Evolutionary conservation across 2,113 vertebrate genomes (phyloP).

Genomic region (Protobothrops mucrosquamatus): DNA sequence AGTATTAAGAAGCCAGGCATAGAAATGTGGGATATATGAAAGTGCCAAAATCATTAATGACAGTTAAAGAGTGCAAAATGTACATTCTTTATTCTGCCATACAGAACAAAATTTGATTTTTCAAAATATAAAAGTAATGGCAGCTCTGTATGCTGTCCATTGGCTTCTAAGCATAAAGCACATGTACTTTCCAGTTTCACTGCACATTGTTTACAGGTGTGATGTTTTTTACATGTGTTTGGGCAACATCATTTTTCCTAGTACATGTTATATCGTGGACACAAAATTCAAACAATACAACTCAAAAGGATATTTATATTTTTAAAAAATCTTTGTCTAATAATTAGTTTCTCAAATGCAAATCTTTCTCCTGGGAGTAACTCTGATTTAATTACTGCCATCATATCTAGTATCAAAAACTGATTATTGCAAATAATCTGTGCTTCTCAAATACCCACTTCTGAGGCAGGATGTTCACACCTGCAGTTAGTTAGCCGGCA

Average conservation of each 20-base stretch:
- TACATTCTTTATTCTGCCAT: conserved; percentile 61
- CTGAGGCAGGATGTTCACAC: neutral
- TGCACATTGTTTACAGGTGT: conserved; percentile 63
- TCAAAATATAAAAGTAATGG: conserved; percentile 57
- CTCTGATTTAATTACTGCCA: neutral
- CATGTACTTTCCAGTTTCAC: conserved; percentile 67
- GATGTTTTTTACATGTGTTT: conserved; percentile 54
- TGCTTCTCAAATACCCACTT: neutral
- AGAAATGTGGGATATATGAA: conserved; percentile 17
- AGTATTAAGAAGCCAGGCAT: neutral
- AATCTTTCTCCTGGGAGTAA: conserved; percentile 34
- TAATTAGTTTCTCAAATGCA: conserved; percentile 29
- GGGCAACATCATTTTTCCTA: conserved; percentile 47
- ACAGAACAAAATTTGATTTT: conserved; percentile 60
- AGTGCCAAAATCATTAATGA: conserved; percentile 53
- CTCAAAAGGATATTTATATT: conserved; percentile 41
- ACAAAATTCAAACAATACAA: conserved; percentile 56
- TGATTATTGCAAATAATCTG: neutral
- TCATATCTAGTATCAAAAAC: neutral
- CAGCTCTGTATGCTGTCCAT: conserved; percentile 46
- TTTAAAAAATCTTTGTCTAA: conserved; percentile 27
- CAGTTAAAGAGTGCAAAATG: conserved; percentile 56
- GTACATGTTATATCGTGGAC: conserved; percentile 60
- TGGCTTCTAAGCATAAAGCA: conserved; percentile 58
- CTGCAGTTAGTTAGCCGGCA: conserved; percentile 56